Conservation (phyloP, 1,140 invertebrate species). For the Zaprionus vittiger region DNA sequence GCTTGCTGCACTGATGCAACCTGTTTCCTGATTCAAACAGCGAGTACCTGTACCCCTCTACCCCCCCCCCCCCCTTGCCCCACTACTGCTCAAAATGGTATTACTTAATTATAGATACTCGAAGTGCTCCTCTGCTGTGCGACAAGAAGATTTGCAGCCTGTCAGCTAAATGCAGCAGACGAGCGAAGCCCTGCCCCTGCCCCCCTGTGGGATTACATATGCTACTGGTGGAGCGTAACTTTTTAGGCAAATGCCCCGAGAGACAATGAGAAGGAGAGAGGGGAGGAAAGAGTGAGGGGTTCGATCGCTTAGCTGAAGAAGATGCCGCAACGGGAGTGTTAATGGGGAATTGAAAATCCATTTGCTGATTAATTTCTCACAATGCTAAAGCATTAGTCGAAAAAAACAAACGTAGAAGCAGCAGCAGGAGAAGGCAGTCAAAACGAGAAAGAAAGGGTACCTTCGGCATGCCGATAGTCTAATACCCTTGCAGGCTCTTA, state of each 20-base stretch:
- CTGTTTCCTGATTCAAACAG: slow-evolving; percentile 59
- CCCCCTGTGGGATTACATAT: slow-evolving; percentile 1
- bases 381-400: slow-evolving; percentile 31
- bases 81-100: slow-evolving; percentile 35
- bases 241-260: slow-evolving; percentile 8
- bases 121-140: slow-evolving; percentile 19
- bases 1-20: slow-evolving; percentile 54
- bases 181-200: neutral
- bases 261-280: neutral
- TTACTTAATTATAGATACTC: slow-evolving; percentile 73
- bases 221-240: slow-evolving; percentile 11
- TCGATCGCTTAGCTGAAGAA: slow-evolving; percentile 13
- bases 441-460: too few species aligned
- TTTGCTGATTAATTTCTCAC: slow-evolving; percentile 80
- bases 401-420: slow-evolving; percentile 14
- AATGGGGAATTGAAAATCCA: slow-evolving; percentile 81
- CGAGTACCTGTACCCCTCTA: neutral
- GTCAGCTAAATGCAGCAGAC: slow-evolving; percentile 10
- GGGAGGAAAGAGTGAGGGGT: neutral
- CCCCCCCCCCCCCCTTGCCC: neutral
- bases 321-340: slow-evolving; percentile 51
- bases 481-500: too few species aligned
- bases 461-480: too few species aligned
- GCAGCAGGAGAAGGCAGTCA: neutral
- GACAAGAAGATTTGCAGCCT: slow-evolving; percentile 70